Base-by-base conservation (phyloP, 2,113 vertebrate genomes). In the Crotalus horridus region DNA sequence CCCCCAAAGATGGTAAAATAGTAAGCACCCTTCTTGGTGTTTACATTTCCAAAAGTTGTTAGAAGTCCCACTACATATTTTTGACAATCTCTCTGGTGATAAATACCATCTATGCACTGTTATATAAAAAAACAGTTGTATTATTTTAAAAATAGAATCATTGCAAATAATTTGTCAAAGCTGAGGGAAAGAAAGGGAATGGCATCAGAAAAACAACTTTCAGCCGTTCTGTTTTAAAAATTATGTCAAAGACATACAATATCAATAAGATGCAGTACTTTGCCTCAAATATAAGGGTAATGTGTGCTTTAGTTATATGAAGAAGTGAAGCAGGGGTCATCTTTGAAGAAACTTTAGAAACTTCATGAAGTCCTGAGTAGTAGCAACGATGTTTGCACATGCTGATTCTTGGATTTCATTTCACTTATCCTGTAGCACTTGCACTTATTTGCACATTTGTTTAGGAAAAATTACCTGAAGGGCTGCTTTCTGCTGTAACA, bases 121-220 rank as follows among this genome's bases (percentile, higher is more conserved):
- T 59, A 24, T 24, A 24, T 9, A 1, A 59, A 59, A 59, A 54
- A 54, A 54, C 53, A 13, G 23, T 24, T 59, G 7, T 21, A 24
- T 59, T 24, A 59, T 59, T 59, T 59, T 59, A 59, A 87, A 39
- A 94, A 81, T 96, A 95, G 95, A 87, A 91, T 96, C 95, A 94
- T 91, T 92, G 89, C 91, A 94, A 96, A 94, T 93, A 93, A 90
- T 92, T 93, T 95, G 92, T 85, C 93, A 96, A 95, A 94, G 96
- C 96, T 17, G 53, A 17, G 43, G 4, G 2, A 20, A 13, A 15
- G 33, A 56, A 95, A 94, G 48, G 46, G 96, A 96, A 96, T 96
- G 91, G 64, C 53, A 93, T 3, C 0, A 48, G 91, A 94, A 94
- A 95, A 90, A 96, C 8, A 85, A 92, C 85, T 95, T 96, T 96